Percentiles rank a stretch among this genome's conserved stretches.
phyloP scores from a whole-genome alignment of 2,113 vertebrate genomes.

The human region GRCh38 chr22:44523001-44523500 shows the following conservation, averaged over 20 bases:
- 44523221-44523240: not conserved
- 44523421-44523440: accelerated
- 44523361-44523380: accelerated
- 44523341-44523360: not conserved
- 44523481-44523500: not conserved
- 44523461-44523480: too few species aligned
- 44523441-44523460: not conserved
- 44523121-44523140: too few species aligned
- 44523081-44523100: not conserved
- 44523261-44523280: not conserved
- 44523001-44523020: not conserved
- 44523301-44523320: accelerated
- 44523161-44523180: accelerated
- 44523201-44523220: accelerated
- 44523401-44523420: not conserved
- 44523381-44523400: too few species aligned
- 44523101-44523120: not conserved
- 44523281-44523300: accelerated
- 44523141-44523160: not conserved
- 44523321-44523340: accelerated
- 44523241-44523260: not conserved
- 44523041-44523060: not conserved
- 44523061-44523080: not conserved
- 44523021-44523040: not conserved
- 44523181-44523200: too few species aligned